Evolutionary conservation across 2,113 vertebrate species (phyloP), one percentile per base, ranked within the genome.

Genomic region (Phalacrocorax pelagicus): DNA sequence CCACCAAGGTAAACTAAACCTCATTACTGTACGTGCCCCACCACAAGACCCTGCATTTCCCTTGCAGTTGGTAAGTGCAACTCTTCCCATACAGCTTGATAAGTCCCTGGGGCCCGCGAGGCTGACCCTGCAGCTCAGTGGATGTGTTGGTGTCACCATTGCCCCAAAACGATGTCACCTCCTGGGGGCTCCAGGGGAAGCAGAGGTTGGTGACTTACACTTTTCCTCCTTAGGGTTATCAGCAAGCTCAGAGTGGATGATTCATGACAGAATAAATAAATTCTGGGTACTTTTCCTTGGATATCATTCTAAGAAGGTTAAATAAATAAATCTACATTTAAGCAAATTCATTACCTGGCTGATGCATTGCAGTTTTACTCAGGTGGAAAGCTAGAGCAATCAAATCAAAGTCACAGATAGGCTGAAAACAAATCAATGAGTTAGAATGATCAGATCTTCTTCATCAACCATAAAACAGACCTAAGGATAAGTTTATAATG

Each of bases 111-210:
- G 19, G 2, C 61, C 58, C 51, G 2, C 0, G 3, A 44, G 32
- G 21, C 22, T 23, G 15, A 32, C 7, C 22, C 70, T 44, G 21
- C 17, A 29, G n/a, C 29, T 58, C 8, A 0, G 51, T 2, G 3
- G n/a, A 11, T 4, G 5, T 1, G 0, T 15, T 34, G 22, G 42
- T 19, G 65, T 40, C 91, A 82, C 51, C 2, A 0, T 24, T 54
- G 34, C 29, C 79, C n/a, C 79, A 54, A 13, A 1, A 0, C 1
- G 2, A 36, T 2, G 5, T 36, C 70, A n/a, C 42, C 30, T 47
- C 2, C 1, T 0, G 3, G 29, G 30, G 27, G 12, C 2, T 91
- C 51, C 14, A 4, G 0, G 2, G 6, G 44, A 17, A 71, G 23
- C n/a, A 58, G 29, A 58, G 44, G 62, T 82, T 1, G 1, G 11